Evolutionary conservation across 2,797 vertebrate genomes (phyloP).

Genomic region (Chelon auratus): DNA sequence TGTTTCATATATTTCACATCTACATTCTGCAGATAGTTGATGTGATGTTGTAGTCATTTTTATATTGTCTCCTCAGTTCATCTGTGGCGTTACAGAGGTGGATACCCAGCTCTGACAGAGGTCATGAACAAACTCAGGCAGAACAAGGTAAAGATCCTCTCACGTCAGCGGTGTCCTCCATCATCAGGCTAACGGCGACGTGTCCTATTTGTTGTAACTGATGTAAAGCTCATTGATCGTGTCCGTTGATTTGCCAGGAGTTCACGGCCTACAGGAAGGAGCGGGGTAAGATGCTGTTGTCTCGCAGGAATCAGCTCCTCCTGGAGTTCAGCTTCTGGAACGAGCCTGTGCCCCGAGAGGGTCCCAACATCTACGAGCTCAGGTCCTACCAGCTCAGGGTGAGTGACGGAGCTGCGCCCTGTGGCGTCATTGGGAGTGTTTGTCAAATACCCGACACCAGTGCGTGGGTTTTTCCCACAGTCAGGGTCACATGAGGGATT

Average conservation of each 20-base stretch:
- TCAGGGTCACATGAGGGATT: neutral
- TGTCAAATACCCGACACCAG: neutral
- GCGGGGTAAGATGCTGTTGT: constrained; percentile 94
- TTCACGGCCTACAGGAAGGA: constrained; percentile 93
- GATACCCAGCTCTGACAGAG: constrained; percentile 96
- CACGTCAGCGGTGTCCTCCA: neutral
- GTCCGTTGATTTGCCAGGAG: constrained; percentile 80
- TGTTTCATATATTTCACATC: neutral
- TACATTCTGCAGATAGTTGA: neutral
- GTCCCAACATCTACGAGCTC: constrained; percentile 97
- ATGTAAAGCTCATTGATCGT: constrained; percentile 23
- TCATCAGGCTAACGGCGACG: no score
- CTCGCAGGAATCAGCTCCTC: constrained; percentile 94
- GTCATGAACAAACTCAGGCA: constrained; percentile 96
- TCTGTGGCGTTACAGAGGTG: constrained; percentile 96
- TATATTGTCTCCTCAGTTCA: constrained; percentile 88
- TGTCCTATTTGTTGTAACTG: neutral
- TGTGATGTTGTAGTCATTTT: neutral
- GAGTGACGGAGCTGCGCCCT: constrained; percentile 67
- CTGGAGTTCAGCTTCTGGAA: constrained; percentile 99
- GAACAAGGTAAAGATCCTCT: constrained; percentile 87
- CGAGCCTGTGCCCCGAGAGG: constrained; percentile 90
- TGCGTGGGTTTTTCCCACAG: neutral
- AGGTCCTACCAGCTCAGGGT: constrained; percentile 96
- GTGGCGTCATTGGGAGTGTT: neutral